Percentiles rank a stretch among this genome's conserved stretches.
Evolutionary conservation across 23 tunicate species (phyloP).

Genomic region (Trididemnum nubilum): DNA sequence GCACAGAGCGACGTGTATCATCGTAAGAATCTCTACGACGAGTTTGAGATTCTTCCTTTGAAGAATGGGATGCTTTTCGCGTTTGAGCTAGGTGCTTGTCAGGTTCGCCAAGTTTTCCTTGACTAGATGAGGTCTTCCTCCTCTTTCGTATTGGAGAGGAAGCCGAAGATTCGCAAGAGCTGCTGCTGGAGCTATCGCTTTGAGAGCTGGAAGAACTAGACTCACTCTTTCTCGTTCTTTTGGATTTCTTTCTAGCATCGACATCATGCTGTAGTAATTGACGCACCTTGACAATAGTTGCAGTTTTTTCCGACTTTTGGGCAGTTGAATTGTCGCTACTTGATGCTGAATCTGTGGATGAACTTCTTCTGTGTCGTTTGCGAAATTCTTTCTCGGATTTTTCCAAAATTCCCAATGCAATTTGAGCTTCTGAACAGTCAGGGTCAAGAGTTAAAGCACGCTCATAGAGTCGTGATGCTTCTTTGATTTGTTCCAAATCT

Average conservation of each 20-base stretch:
- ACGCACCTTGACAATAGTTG: slow-evolving; percentile 57
- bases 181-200: slow-evolving; percentile 8
- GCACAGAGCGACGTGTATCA: no score
- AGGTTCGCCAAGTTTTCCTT: no score
- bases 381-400: neutral
- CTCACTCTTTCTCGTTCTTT: neutral
- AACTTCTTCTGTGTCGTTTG: neutral
- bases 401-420: slow-evolving; percentile 46
- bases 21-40: no score
- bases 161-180: neutral
- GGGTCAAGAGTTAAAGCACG: slow-evolving; percentile 65
- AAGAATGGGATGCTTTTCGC: no score
- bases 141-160: neutral
- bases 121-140: neutral
- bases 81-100: no score
- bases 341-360: slow-evolving; percentile 36
- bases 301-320: slow-evolving; percentile 37
- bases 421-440: slow-evolving; percentile 58
- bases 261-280: slow-evolving; percentile 51
- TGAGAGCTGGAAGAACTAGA: slow-evolving; percentile 31
- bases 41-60: no score
- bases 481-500: slow-evolving; percentile 58
- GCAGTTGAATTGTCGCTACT: neutral
- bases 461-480: slow-evolving; percentile 56
- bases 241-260: neutral